Conservation (phyloP, 2,113 vertebrate species). For the Cairina moschata region DNA sequence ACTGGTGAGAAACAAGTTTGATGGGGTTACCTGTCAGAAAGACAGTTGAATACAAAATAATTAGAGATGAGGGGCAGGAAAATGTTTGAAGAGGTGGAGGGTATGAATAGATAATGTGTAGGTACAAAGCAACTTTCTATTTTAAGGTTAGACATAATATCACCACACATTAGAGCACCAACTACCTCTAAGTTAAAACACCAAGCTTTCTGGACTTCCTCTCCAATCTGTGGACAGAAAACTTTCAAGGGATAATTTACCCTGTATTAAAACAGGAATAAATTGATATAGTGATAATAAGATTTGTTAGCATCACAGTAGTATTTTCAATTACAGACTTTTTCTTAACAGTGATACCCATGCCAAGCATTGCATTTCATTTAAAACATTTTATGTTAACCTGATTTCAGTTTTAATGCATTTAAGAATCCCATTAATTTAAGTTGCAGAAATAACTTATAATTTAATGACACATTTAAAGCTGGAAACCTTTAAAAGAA, state of each 20-base stretch:
- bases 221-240: not conserved
- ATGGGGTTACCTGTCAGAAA: not conserved
- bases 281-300: not conserved
- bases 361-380: constrained; percentile 28
- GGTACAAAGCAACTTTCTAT: not conserved
- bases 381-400: constrained; percentile 7
- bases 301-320: not conserved
- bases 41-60: not conserved
- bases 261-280: not conserved
- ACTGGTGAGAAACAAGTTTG: not conserved
- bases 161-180: not conserved
- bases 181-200: not conserved
- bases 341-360: not conserved
- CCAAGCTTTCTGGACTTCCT: not conserved
- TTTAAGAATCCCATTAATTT: constrained; percentile 22
- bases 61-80: not conserved
- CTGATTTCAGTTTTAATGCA: constrained; percentile 35
- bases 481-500: not conserved
- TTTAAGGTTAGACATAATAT: not conserved
- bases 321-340: not conserved
- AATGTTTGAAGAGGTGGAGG: not conserved
- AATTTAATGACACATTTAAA: constrained; percentile 1
- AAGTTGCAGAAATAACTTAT: not conserved
- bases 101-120: not conserved
- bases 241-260: not conserved